A percentile compares a stretch with the other conserved stretches of the same genome.
Conservation (phyloP, 2,113 vertebrate species). For the Ceyx margarethae region DNA sequence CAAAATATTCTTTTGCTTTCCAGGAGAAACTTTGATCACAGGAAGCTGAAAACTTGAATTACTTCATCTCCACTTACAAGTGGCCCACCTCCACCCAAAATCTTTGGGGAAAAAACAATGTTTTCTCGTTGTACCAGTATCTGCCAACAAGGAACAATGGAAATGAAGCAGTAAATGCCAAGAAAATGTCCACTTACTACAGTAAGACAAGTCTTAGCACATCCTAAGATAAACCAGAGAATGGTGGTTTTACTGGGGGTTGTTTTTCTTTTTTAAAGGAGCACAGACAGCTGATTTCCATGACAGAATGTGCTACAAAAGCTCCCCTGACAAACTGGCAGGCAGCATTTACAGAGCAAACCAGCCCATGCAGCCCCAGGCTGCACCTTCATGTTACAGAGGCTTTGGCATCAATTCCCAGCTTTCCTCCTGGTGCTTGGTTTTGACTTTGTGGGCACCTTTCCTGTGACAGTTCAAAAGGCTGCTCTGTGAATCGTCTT, state of each 20-base stretch:
- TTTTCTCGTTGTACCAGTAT: neutral
- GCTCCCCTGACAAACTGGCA: neutral
- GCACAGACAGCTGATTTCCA: neutral
- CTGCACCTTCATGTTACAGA: neutral
- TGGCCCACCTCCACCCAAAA: fast-evolving
- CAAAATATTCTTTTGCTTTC: neutral
- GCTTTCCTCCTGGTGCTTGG: neutral
- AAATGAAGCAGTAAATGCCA: neutral
- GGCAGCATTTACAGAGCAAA: neutral
- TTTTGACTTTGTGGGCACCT: neutral
- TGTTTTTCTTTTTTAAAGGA: neutral
- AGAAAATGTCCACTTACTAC: neutral
- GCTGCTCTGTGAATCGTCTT: neutral
- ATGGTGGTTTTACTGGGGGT: neutral
- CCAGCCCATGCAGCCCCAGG: neutral
- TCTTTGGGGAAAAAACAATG: neutral
- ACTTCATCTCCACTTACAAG: neutral
- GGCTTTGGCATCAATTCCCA: neutral
- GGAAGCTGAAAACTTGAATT: neutral
- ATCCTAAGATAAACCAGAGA: neutral
- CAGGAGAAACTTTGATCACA: neutral
- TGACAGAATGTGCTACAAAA: neutral
- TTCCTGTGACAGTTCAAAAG: neutral
- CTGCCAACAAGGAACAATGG: neutral
- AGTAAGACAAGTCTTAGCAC: neutral